Evolutionary conservation across 2,113 vertebrate genomes (phyloP).

Genomic region (Pollimyrus isidori): DNA sequence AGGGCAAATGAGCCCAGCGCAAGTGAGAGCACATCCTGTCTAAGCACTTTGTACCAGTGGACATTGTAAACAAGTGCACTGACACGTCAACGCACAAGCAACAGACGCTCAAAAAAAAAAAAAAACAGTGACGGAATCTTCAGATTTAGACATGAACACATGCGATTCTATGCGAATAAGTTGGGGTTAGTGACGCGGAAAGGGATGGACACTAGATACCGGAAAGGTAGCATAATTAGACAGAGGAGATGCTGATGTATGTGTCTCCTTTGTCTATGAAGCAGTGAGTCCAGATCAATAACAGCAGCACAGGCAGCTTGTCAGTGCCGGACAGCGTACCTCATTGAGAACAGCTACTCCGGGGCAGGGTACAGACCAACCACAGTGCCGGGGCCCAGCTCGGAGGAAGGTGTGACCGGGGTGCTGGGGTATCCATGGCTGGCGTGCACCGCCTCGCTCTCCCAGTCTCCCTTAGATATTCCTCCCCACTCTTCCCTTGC

Average conservation of each 20-base stretch:
- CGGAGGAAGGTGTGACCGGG: slow-evolving; percentile 46
- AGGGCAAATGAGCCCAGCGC: background rate
- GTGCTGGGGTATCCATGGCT: slow-evolving; percentile 56
- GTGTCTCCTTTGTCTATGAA: background rate
- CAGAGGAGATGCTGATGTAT: too few relatives aligned
- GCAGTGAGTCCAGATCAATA: background rate
- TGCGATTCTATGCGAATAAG: background rate
- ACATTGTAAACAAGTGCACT: background rate
- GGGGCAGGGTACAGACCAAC: slow-evolving; percentile 47
- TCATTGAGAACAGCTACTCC: slow-evolving; percentile 49
- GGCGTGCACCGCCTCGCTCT: slow-evolving; percentile 43
- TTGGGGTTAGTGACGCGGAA: background rate
- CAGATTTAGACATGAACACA: background rate
- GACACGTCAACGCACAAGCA: background rate
- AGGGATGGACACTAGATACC: background rate
- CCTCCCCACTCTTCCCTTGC: background rate
- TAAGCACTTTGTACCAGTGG: background rate
- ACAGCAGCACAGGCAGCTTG: background rate
- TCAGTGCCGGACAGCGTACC: slow-evolving; percentile 37
- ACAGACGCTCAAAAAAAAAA: background rate
- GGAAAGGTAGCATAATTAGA: background rate
- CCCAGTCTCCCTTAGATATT: background rate
- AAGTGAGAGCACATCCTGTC: background rate
- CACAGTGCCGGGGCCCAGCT: slow-evolving; percentile 54
- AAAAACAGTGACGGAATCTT: background rate